These are phyloP conservation scores for Diplolepis rosae DNA, from an alignment of 2,888 invertebrate genomes.

Conservation along the genomic window DNA sequence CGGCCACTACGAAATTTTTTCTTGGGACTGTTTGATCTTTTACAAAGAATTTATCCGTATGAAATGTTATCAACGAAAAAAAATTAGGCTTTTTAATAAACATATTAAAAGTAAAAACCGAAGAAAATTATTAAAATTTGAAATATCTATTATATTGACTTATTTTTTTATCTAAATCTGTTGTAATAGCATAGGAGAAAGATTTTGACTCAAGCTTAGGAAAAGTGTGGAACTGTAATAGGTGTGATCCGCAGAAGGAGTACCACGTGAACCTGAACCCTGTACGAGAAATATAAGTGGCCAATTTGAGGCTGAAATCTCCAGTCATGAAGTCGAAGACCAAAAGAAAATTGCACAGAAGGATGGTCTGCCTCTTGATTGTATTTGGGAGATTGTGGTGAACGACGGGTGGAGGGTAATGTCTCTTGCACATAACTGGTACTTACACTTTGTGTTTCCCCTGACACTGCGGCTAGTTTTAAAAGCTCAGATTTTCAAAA, in stretches of 20 bases:
- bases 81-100: too few relatives aligned
- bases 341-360: constrained; percentile 75
- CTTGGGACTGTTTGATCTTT: too few relatives aligned
- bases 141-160: too few relatives aligned
- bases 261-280: constrained; percentile 76
- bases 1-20: too few relatives aligned
- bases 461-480: not conserved
- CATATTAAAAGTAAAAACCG: too few relatives aligned
- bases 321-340: constrained; percentile 77
- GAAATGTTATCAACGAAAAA: too few relatives aligned
- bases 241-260: constrained; percentile 67
- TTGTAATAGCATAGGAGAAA: too few relatives aligned
- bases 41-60: too few relatives aligned
- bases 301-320: constrained; percentile 75
- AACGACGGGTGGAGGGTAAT: constrained; percentile 79
- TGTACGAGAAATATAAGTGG: constrained; percentile 77
- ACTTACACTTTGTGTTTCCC: not conserved
- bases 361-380: constrained; percentile 80
- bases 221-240: constrained; percentile 56
- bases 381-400: constrained; percentile 84
- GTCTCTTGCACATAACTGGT: constrained; percentile 48
- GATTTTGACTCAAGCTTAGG: constrained; percentile 4
- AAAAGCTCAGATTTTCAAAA: not conserved
- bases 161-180: too few relatives aligned
- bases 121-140: too few relatives aligned